Base-by-base conservation (phyloP, 2,797 vertebrate genomes). In the Luscinia megarhynchos region DNA sequence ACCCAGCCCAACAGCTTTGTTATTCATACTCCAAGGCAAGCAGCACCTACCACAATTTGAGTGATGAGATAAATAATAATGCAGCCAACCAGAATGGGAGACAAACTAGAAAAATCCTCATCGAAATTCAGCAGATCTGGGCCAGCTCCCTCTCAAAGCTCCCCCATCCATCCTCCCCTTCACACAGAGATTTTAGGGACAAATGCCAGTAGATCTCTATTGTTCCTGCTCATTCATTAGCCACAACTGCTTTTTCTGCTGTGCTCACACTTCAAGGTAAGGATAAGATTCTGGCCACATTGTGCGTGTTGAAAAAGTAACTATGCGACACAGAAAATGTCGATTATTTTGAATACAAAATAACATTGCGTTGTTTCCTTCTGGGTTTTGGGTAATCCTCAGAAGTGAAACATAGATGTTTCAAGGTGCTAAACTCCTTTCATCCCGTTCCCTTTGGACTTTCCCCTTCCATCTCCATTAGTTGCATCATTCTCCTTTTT, bases 51-150 rank as follows among this genome's bases (percentile, higher is more conserved):
- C 84, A 95, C 90, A 94, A 94, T 96, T 85, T 92, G 87, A 95
- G 75, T 96, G 94, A 96, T 95, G 87, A 95, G 94, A 96, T 96
- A 97, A 95, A 96, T 94, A 97, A 93, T 94, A 96, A 97, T 96
- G 92, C 91, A 94, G 66, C 94, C 94, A 96, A 96, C 89, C 79
- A 96, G 89, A 96, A 85, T 75, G 36, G 40, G 66, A 93, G 93
- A 73, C 58, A 92, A 94, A 88, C 87, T 73, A 78, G 84, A 91
- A 74, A 95, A 95, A 90, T 78, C 83, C 84, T 94, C 87, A 95
- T 96, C 36, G 2, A 97, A 96, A 96, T 96, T 94, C 95, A 95
- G 73, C 76, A 93, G 82, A 91, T 85, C 84, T 91, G 66, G 67
- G 63, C 76, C 57, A 46, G 62, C 59, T 85, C 87, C 57, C 55